Base-by-base conservation (phyloP, 2,113 vertebrate genomes). In the Aspiorhynchus laticeps region DNA sequence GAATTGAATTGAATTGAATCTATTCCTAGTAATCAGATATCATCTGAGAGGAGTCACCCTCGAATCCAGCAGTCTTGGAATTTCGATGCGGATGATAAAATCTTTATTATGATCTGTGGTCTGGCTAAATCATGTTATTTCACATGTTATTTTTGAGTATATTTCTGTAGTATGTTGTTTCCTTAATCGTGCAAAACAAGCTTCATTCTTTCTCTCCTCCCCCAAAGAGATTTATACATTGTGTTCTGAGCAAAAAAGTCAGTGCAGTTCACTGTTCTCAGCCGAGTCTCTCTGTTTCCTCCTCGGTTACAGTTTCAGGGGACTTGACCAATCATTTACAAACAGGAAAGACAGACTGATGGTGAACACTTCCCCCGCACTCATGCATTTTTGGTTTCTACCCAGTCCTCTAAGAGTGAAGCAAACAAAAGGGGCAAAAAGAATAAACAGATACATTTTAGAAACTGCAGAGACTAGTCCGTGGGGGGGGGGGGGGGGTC, bases 331-430 rank as follows among this genome's bases (percentile, higher is more conserved):
- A 83, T 84, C 69, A 75, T 43, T 77, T 69, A 56, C 75, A 74
- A 41, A 86, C 74, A 84, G 80, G 80, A 77, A 89, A 85, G 46
- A 33, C 61, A 73, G 74, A 69, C 46, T 82, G 48, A 81, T 82
- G 69, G 51, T 48, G 63, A 81, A 14, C 87, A 56, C 69, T 80
- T 75, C 79, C 86, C 73, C 86, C 53, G 24, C 78, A 85, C 56
- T 69, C 43, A 63, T 7, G 24, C 46, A 36, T 26, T 65, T 81
- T 61, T 67, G 3, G 11, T 56, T 53, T 80, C 36, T 43, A 10
- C 73, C 1, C 7, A 80, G 76, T 78, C 15, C 19, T 5, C 48
- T 19, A 17, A 19, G 24, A 59, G 33, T 73, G 19, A 38, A 15
- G 31, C 53, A 41, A 61, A 79, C 4, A 51, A 56, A 8, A 24